Evolutionary conservation across 2,888 invertebrate genomes (phyloP), one percentile per base, ranked within the genome.

Genomic region (Brenthis hecate): DNA sequence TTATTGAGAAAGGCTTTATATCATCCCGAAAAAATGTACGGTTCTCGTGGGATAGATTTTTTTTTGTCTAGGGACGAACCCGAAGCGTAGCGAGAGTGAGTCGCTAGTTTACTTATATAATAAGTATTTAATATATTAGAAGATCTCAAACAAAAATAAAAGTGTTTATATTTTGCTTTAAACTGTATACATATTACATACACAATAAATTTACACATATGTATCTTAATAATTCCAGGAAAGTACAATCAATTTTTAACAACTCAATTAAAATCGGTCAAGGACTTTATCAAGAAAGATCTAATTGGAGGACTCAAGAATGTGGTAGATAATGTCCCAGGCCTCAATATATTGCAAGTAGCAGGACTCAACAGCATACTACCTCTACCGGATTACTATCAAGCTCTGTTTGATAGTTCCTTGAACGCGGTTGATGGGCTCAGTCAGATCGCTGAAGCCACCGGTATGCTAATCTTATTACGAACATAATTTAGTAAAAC

Each of bases 401-500:
- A 87, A 68, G 82, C 83, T 0, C 48, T 89, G 16, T 86, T 91
- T 65, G 84, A 89, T 28, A 82, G 81, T 51, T 81, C 89, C 0
- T 72, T 85, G 28, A 83, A 84, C 16, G 79, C 83, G 1, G 76
- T 88, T 1, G 93, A 93, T 72, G 93, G 92, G 13, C 83, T 95
- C 5, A 80, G 87, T 2, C 93, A 94, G 80, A 92, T 95, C 13
- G 91, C 93, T 8, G 94, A 95, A 84, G 94, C 94, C 65, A 93
- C 95, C 74, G 91, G 94, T 94, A 81, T 79, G 68, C 60, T 66
- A 53, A 16, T 11, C 1, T 51, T 32, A 13, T 13, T 57, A 3
- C 6, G 8, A 36, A 36, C 4, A 28, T 36, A 36, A 36, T 36
- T 36, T 36, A 36, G 36, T 36, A 36, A 6, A 36, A 8, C 36